Evolutionary conservation across 2,888 invertebrate genomes (phyloP).

Genomic region (Ophion ventricosus): DNA sequence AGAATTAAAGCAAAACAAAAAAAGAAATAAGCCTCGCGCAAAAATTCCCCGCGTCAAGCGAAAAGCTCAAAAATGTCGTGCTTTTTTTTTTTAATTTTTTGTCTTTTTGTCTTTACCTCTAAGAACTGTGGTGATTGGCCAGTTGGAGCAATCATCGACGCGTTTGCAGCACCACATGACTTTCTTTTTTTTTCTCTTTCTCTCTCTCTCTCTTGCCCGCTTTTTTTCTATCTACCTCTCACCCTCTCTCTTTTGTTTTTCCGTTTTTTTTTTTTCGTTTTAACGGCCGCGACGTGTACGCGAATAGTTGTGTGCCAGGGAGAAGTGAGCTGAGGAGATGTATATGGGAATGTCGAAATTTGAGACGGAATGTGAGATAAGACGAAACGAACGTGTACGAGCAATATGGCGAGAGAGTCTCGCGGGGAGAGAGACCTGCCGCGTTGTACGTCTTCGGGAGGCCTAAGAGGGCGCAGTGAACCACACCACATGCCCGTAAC

Average conservation of each 20-base stretch:
- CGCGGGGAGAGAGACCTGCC: slow-evolving; percentile 11
- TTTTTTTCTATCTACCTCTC: not conserved
- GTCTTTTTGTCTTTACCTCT: slow-evolving; percentile 72
- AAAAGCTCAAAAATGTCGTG: slow-evolving; percentile 48
- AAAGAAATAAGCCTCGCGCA: not conserved
- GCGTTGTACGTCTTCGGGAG: slow-evolving; percentile 55
- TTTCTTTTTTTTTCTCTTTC: slow-evolving; percentile 7
- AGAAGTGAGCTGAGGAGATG: not conserved
- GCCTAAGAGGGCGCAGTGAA: slow-evolving; percentile 76
- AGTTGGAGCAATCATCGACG: slow-evolving; percentile 74
- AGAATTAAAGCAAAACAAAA: slow-evolving; percentile 17
- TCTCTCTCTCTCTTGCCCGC: not conserved
- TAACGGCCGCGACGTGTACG: not conserved
- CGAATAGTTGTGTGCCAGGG: not conserved
- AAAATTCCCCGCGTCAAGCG: slow-evolving; percentile 6
- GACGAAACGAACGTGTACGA: slow-evolving; percentile 16
- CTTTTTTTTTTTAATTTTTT: slow-evolving; percentile 28
- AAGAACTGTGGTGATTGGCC: slow-evolving; percentile 77
- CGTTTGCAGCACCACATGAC: slow-evolving; percentile 78
- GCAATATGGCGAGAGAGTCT: not conserved
- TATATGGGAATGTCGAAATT: slow-evolving; percentile 16
- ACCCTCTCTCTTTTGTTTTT: not conserved
- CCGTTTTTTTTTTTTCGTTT: not conserved
- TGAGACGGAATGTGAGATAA: slow-evolving; percentile 1
- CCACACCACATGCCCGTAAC: slow-evolving; percentile 67